phyloP scores from a whole-genome alignment of 2,113 vertebrate species.

The Channa argus region DNA sequence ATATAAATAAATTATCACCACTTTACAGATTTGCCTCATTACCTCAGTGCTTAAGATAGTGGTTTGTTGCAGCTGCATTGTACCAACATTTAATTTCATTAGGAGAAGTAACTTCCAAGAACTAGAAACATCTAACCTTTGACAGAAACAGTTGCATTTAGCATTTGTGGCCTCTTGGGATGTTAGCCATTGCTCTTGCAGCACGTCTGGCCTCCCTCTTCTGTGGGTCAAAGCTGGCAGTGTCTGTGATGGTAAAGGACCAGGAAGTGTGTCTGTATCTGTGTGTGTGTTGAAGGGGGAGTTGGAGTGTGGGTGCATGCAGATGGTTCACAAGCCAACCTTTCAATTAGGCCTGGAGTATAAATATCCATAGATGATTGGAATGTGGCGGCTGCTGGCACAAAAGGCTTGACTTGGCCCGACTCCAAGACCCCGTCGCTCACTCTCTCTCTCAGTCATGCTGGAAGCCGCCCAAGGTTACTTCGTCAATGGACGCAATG shows the following conservation, averaged over 20 bases:
- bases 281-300: conserved; percentile 43
- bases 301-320: conserved; percentile 68
- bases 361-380: conserved; percentile 82
- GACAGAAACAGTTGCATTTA: conserved; percentile 25
- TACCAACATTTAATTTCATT: conserved; percentile 11
- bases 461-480: conserved; percentile 83
- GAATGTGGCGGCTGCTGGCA: conserved; percentile 80
- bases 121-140: conserved; percentile 46
- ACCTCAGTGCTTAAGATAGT: not conserved
- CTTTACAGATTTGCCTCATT: conserved; percentile 14
- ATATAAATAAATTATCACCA: conserved; percentile 14
- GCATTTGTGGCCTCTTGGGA: conserved; percentile 48
- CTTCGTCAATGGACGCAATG: conserved; percentile 73
- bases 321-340: conserved; percentile 80
- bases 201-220: conserved; percentile 58
- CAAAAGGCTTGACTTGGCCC: conserved; percentile 78
- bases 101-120: conserved; percentile 28
- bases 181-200: conserved; percentile 49
- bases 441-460: conserved; percentile 65
- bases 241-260: conserved; percentile 52
- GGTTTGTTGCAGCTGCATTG: not conserved
- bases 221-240: conserved; percentile 68
- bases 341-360: conserved; percentile 82
- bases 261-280: conserved; percentile 45
- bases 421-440: conserved; percentile 78